A percentile compares a stretch with the other conserved stretches of the same genome.
Evolutionary conservation across 2,113 vertebrate species (phyloP).

Genomic region (Chaetodon auriga): DNA sequence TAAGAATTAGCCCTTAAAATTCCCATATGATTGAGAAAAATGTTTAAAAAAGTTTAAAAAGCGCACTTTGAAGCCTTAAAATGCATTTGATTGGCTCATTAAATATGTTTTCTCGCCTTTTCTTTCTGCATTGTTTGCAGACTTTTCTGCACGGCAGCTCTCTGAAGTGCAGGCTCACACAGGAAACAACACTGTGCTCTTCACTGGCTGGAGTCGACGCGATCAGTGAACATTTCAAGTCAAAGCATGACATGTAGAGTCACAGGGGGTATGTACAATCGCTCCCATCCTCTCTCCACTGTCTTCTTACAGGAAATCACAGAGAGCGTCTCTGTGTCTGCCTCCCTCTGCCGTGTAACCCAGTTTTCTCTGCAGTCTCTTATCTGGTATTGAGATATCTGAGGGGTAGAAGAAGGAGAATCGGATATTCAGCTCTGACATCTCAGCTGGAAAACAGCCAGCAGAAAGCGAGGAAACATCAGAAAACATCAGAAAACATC

Average conservation of each 20-base stretch:
- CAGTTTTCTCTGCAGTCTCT: conserved; percentile 6
- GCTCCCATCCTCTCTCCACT: neutral
- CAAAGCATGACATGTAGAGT: neutral
- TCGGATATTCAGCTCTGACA: conserved; percentile 27
- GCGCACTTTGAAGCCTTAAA: no score
- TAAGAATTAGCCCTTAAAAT: no score
- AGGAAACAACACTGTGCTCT: no score
- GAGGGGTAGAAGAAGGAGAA: conserved; percentile 38
- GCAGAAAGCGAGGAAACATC: conserved; percentile 1
- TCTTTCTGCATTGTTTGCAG: neutral
- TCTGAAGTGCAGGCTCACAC: neutral
- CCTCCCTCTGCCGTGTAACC: neutral
- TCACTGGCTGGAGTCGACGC: neutral
- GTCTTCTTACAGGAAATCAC: neutral
- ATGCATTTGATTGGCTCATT: no score
- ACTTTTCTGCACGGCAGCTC: neutral
- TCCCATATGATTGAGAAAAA: no score
- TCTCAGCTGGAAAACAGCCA: conserved; percentile 30
- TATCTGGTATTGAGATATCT: conserved; percentile 36
- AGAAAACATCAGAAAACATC: conserved; percentile 12
- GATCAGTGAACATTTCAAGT: neutral
- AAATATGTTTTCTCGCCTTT: no score
- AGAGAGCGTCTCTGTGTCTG: neutral
- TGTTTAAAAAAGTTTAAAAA: no score
- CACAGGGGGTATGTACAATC: neutral